Evolutionary conservation across 1,140 invertebrate species (phyloP), one percentile per base, ranked within the genome.

Genomic region (Diorhabda carinulata): DNA sequence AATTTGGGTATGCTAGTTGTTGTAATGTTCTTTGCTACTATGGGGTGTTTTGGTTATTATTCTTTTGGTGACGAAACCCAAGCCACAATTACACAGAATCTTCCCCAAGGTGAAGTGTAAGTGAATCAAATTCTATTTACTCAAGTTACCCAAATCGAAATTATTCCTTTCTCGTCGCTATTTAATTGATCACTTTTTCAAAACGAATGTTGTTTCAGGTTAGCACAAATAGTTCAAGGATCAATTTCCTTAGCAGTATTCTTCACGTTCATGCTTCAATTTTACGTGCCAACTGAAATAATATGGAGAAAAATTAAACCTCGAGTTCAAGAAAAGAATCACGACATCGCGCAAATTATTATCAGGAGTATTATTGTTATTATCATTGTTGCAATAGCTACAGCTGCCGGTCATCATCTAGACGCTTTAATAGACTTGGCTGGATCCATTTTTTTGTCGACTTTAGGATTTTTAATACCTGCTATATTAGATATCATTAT

Each of bases 371-470:
- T 80, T 6, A 66, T 72, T 44, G 84, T 88, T 72, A 84, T 87
- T 2, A 68, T 86, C 7, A 86, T 85, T 91, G 85, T 84, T 92
- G 92, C 92, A 80, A 80, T 85, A 7, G 80, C 97, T 43, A 92
- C 94, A 0, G 83, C 87, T 2, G 82, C 87, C 4, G 88, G 97
- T n/a, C 92, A 93, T 6, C 86, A 94, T 72, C 81, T 98, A 60
- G 93, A 93, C 66, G 84, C 93, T 3, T 87, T 97, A 66, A 97
- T 97, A 70, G 90, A 93, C n/a, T 83, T 96, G 44, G 91, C 97
- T n/a, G 95, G 95, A 6, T 91, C 96, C 2, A 83, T 96, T 43
- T 92, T 91, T 77, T 92, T 95, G 74, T 92, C 92, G n/a, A 89
- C 92, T n/a, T 84, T 97, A 7, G 94, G 94, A 3, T 82, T 89